Evolutionary conservation across 2,797 vertebrate genomes (phyloP).

Genomic region (Sebastes variabilis): DNA sequence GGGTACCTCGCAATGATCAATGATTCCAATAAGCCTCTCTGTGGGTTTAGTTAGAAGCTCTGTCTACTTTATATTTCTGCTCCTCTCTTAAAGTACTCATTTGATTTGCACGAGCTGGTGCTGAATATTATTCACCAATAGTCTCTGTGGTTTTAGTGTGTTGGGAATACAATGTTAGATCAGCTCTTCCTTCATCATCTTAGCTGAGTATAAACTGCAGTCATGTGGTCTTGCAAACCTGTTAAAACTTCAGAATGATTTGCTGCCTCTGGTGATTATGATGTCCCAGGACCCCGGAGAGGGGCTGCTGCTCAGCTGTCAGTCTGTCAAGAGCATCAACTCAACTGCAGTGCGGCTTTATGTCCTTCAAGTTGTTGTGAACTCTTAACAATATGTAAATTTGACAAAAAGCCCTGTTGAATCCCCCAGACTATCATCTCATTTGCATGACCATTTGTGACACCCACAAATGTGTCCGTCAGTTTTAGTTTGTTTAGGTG

Average conservation of each 20-base stretch:
- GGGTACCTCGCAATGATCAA: constrained; percentile 60
- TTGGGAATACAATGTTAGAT: not conserved
- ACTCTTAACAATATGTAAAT: constrained; percentile 12
- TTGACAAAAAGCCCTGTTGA: not conserved
- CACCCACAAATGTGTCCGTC: not conserved
- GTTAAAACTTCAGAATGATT: not conserved
- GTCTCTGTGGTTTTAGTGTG: not conserved
- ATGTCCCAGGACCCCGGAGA: not conserved
- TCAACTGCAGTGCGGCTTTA: not conserved
- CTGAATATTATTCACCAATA: not conserved
- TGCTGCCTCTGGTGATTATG: not conserved
- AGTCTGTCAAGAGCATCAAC: not conserved
- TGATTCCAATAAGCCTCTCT: constrained; percentile 54
- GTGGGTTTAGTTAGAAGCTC: constrained; percentile 18
- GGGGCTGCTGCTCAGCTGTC: constrained; percentile 8
- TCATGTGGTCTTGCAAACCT: not conserved
- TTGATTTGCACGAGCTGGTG: not conserved
- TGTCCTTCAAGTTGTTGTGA: constrained; percentile 6
- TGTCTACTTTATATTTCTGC: constrained; percentile 6
- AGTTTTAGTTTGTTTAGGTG: not conserved
- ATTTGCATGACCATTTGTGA: constrained; percentile 25
- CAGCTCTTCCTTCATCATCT: not conserved
- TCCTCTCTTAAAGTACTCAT: constrained; percentile 16
- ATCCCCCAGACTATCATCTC: not conserved
- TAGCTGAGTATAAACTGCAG: not conserved